Conservation (phyloP, 2,797 vertebrate species). For the Crocodylus rhombifer region DNA sequence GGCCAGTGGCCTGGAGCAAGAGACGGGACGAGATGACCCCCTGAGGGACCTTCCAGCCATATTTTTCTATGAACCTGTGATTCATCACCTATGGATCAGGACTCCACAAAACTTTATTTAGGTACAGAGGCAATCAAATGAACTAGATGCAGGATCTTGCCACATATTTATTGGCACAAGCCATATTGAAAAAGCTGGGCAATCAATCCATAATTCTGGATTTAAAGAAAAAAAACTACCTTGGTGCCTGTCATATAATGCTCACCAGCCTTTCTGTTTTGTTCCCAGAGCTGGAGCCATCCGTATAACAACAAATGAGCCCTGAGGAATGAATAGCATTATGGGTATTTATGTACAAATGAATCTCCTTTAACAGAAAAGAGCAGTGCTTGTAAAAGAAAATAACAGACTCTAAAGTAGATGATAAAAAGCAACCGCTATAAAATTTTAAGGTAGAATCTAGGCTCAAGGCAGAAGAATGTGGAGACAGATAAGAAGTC, state of each 20-base stretch:
- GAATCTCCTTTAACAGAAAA: neutral
- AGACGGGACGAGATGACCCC: too few species aligned
- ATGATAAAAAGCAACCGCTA: conserved; percentile 37
- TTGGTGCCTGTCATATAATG: neutral
- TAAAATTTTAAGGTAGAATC: conserved; percentile 33
- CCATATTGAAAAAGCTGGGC: neutral
- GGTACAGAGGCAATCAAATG: neutral
- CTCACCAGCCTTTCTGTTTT: neutral
- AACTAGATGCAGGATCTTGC: neutral
- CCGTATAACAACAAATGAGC: neutral
- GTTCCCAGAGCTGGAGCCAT: neutral
- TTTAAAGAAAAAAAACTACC: neutral
- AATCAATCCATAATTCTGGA: neutral
- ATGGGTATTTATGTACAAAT: neutral
- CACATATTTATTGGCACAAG: neutral
- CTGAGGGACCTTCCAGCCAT: too few species aligned
- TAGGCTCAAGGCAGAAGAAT: conserved; percentile 48
- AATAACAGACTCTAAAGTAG: neutral
- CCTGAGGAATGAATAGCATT: neutral
- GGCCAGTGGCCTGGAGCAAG: too few species aligned
- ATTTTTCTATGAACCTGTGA: too few species aligned
- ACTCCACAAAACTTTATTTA: neutral
- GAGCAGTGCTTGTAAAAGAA: neutral
- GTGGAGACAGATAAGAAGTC: conserved; percentile 54
- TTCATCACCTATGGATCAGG: too few species aligned